Percentiles rank a stretch among this genome's conserved stretches.
Conservation (phyloP, 1,140 invertebrate species). For the Drosophila auraria region DNA sequence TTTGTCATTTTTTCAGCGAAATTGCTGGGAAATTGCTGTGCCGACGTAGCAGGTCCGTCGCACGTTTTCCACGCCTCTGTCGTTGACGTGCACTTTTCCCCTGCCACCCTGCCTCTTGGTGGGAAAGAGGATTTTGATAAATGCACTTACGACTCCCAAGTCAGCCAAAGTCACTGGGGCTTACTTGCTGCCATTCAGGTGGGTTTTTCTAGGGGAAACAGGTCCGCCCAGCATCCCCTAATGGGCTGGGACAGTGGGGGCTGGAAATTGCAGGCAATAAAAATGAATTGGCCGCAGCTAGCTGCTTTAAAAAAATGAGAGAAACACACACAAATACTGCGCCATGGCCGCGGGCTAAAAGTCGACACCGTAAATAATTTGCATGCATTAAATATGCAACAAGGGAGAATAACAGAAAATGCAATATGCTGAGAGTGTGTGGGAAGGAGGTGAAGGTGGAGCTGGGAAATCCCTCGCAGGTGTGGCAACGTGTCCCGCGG, state of each 20-base stretch:
- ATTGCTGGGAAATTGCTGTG: constrained; percentile 66
- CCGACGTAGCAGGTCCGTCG: constrained; percentile 37
- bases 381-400: constrained; percentile 76
- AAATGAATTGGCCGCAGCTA: constrained; percentile 54
- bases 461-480: constrained; percentile 22
- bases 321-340: constrained; percentile 3
- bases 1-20: constrained; percentile 51
- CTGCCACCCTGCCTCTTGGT: neutral
- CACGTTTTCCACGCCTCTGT: constrained; percentile 43
- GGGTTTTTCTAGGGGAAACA: constrained; percentile 14
- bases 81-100: constrained; percentile 39
- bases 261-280: constrained; percentile 52
- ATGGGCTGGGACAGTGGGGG: constrained; percentile 16
- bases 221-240: constrained; percentile 18
- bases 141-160: constrained; percentile 64
- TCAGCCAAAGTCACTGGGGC: constrained; percentile 46
- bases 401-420: constrained; percentile 60
- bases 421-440: constrained; percentile 60
- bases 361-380: constrained; percentile 74
- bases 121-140: constrained; percentile 70
- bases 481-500: constrained; percentile 64
- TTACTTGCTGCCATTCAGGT: constrained; percentile 17
- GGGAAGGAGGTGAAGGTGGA: neutral
- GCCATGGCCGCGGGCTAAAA: constrained; percentile 41
- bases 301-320: constrained; percentile 37